Evolutionary conservation across 1,140 invertebrate species (phyloP), one percentile per base, ranked within the genome.

Genomic region (Akabosia matsudoensis): DNA sequence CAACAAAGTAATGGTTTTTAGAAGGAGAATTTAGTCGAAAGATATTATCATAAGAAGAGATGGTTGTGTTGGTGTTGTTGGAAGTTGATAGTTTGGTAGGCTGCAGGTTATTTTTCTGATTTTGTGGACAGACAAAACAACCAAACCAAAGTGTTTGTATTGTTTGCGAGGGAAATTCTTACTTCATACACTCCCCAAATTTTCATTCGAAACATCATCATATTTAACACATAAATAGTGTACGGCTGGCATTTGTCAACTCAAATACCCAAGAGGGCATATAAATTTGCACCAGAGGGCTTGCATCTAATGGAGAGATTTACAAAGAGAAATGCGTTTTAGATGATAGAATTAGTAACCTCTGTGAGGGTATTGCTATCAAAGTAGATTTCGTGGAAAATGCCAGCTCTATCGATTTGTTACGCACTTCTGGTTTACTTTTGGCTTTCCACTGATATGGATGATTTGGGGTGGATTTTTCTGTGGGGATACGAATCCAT

Each of bases 231-330:
- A 67, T 3, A 31, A 28, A 1, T 30, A 31, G 61, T 30, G 61
- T 10, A 45, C 18, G 37, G 7, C 61, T 67, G 61, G 26, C 28
- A 30, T 67, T 67, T 67, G 28, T 67, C 61, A 67, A 67, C 61
- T 22, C 3, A 67, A 67, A 67, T 28, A 67, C 61, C 61, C 61
- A 67, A 67, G 61, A 67, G 61, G 61, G 61, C 28, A 67, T 67
- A 67, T 31, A 67, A 67, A 67, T 67, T 67, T 67, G 31, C 61
- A 67, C 61, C 61, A 67, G 61, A 67, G 61, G 30, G 28, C 61
- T 67, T 7, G 61, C 22, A 67, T 67, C 31, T 67, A 24, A 61
- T 61, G 54, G 54, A 61, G 54, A 61, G 54, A 61, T 61, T 61
- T 61, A 24, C 37, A 45, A 61, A 61, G 54, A 22, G 54, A 61